Percentiles rank a stretch among this genome's conserved stretches.
phyloP scores from a whole-genome alignment of 2,113 vertebrate species.

The Holacanthus passer region DNA sequence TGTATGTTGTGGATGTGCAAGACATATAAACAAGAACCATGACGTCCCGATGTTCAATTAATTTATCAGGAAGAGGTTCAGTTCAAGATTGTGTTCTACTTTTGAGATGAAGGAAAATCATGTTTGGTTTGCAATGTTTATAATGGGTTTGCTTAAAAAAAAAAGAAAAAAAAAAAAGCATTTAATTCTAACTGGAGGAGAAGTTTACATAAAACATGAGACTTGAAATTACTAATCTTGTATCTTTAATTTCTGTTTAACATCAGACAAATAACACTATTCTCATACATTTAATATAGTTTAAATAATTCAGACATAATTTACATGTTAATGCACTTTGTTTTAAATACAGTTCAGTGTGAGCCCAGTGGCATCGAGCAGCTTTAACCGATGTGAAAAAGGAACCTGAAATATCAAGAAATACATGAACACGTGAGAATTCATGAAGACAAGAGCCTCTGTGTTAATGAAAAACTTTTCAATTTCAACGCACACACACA shows the following conservation, averaged over 20 bases:
- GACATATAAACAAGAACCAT: background rate
- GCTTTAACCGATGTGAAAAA: conserved; percentile 1
- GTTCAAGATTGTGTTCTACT: background rate
- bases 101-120: background rate
- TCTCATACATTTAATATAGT: background rate
- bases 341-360: conserved; percentile 12
- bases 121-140: too few species aligned
- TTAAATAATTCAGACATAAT: background rate
- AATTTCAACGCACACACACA: conserved; percentile 34
- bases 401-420: conserved; percentile 5
- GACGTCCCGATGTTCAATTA: background rate
- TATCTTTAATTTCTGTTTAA: background rate
- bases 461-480: conserved; percentile 21
- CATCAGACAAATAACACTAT: background rate
- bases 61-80: background rate
- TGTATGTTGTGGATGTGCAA: background rate
- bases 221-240: background rate
- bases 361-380: background rate
- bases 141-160: too few species aligned
- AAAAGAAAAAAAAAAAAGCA: too few species aligned
- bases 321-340: background rate
- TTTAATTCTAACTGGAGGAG: background rate
- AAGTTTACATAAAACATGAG: background rate
- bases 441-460: conserved; percentile 10
- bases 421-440: conserved; percentile 37